Percentiles rank a stretch among this genome's conserved stretches.
These are phyloP conservation scores for Callipepla californica DNA, from an alignment of 2,113 vertebrate species.

Conservation along the genomic window DNA sequence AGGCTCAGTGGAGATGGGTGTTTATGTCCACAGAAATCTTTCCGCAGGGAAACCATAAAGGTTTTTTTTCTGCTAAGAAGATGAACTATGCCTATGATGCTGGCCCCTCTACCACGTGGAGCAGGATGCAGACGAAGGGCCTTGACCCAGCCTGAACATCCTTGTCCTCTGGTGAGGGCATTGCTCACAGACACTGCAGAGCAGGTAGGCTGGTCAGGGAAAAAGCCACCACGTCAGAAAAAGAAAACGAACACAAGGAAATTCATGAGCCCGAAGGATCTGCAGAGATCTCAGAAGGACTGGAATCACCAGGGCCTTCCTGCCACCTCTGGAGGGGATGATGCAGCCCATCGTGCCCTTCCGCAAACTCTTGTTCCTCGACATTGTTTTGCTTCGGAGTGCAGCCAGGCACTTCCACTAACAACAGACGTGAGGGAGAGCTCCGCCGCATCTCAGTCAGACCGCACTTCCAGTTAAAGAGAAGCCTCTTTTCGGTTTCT, in stretches of 20 bases:
- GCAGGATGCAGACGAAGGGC: background rate
- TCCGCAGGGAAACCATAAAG: background rate
- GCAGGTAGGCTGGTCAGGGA: background rate
- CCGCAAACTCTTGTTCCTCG: accelerated
- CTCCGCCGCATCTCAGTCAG: background rate
- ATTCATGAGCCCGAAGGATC: background rate
- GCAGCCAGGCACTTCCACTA: background rate
- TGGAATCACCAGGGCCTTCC: background rate
- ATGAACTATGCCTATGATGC: background rate
- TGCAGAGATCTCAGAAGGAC: background rate
- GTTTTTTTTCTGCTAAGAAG: background rate
- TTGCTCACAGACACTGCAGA: background rate
- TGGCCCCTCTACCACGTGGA: accelerated
- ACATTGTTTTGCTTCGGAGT: background rate
- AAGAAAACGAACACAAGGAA: background rate
- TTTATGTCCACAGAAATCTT: background rate
- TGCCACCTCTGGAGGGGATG: background rate
- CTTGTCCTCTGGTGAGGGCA: accelerated
- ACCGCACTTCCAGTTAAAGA: background rate
- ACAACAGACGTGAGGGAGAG: background rate
- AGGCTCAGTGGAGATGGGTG: background rate
- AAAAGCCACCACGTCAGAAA: background rate
- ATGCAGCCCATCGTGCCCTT: background rate
- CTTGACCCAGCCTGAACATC: background rate
- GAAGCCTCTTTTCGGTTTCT: background rate